Percentiles rank a stretch among this genome's conserved stretches.
phyloP scores from a whole-genome alignment of 1,140 invertebrate species.

The Drosophila sproati region DNA sequence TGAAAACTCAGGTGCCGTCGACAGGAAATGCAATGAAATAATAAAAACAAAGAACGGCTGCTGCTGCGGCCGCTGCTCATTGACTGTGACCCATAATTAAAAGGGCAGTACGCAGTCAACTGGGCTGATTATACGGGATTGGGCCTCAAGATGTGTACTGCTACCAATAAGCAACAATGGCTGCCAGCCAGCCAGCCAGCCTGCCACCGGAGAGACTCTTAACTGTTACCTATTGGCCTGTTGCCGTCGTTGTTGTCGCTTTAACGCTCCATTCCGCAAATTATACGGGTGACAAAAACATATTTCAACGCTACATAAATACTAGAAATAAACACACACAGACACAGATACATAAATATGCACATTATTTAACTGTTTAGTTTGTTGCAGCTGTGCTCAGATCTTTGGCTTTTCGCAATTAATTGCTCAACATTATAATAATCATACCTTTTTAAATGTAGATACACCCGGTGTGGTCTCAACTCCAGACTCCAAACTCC shows the following conservation, averaged over 20 bases:
- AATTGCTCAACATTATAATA: constrained; percentile 79
- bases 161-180: constrained; percentile 49
- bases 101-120: constrained; percentile 54
- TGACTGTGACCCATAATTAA: constrained; percentile 76
- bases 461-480: constrained; percentile 60
- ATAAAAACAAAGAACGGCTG: constrained; percentile 12
- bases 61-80: constrained; percentile 53
- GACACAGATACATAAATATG: constrained; percentile 24
- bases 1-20: constrained; percentile 69
- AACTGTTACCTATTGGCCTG: constrained; percentile 19
- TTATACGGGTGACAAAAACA: constrained; percentile 82
- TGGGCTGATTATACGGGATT: constrained; percentile 71
- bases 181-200: constrained; percentile 44
- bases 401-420: constrained; percentile 67
- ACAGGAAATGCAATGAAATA: constrained; percentile 74
- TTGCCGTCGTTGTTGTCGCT: constrained; percentile 68
- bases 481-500: neutral
- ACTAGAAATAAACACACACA: constrained; percentile 54
- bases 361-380: constrained; percentile 59
- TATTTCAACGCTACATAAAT: constrained; percentile 63
- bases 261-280: constrained; percentile 74
- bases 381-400: constrained; percentile 61
- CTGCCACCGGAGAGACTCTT: constrained; percentile 15
- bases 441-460: constrained; percentile 74
- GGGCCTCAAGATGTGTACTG: constrained; percentile 67